Evolutionary conservation across 2,797 vertebrate species (phyloP), one percentile per base, ranked within the genome.

Genomic region (Capromys pilorides): DNA sequence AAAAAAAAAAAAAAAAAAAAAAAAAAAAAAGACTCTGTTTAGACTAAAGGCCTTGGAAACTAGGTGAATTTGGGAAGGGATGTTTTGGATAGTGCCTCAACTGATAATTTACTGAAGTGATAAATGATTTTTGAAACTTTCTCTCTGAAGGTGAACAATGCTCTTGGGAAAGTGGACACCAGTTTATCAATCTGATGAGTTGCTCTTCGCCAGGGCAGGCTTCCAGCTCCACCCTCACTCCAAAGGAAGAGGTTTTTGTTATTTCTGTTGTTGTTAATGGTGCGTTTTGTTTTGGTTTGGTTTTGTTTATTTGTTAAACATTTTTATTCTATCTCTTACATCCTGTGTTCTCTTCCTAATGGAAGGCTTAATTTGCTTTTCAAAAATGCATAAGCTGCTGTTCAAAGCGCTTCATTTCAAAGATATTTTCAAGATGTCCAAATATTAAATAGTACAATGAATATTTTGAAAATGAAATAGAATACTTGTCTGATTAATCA

Each of bases 1-100:
- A 45, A 91, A 93, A 96, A 88, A 54, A 57, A 26, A 41, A 24
- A 91, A 93, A 96, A 88, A n/a, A n/a, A n/a, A 91, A 93, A 96
- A 88, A 54, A 57, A 26, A 41, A 24, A 91, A 93, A 96, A 88
- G 8, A 49, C 22, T 80, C 86, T 82, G 31, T 93, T 93, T 90
- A 91, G 59, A 94, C 45, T 3, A 79, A 39, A 39, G 26, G 18
- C 95, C 75, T 57, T 83, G 26, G 45, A 67, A 94, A 78, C 67
- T 33, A 57, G 51, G 62, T 79, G 28, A 83, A 79, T 86, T 90
- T 83, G 73, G 73, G 61, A 79, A 79, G 83, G 67, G 41, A 39
- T 62, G 59, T 86, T 86, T 21, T 36, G 28, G 2, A 61, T 83
- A 86, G 33, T 91, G 26, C 28, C 24, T n/a, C 54, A 73, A 3